Evolutionary conservation across 2,797 vertebrate genomes (phyloP), one percentile per base, ranked within the genome.

Genomic region (Lerista edwardsae): DNA sequence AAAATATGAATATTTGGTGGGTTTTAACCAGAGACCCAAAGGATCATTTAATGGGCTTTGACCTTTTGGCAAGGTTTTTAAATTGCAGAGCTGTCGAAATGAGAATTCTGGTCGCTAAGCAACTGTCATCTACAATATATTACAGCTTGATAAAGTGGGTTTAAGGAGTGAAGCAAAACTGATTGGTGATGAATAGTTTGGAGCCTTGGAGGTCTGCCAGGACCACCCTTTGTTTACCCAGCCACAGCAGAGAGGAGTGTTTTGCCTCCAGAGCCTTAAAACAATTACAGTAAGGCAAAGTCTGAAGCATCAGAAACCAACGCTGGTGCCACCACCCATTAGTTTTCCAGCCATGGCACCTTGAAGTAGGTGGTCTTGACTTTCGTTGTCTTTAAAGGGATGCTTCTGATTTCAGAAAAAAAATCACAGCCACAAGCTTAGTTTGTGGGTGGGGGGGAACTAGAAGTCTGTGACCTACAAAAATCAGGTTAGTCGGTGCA

Each of bases 71-170:
- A 82, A 76, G 77, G 78, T 92, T 92, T 91, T 90, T 69, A 83
- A 86, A 84, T 39, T 86, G 82, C 83, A 86, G 65, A 82, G 88
- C 39, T 82, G 72, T 84, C 74, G 76, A 87, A 91, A 86, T 74
- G 55, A 90, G 87, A 85, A 39, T 27, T 84, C 91, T 93, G 91
- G 91, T 94, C 93, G 78, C 91, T 90, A 92, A 88, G 89, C 90
- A 92, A 91, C 92, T 93, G 91, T 90, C 88, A 89, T 85, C 62
- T 64, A 89, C 75, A 90, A 92, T 88, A 57, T 87, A 91, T 91
- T 90, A 9, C 64, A 78, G 89, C 82, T 55, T 82, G 65, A 80
- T 91, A 88, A 91, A 91, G 80, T 29, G 80, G 31, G 87, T 82
- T 91, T 85, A 92, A 91, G 65, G 80, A 87, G 57, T 80, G 85